Evolutionary conservation across 1,140 invertebrate genomes (phyloP).

Genomic region (Camponotus vicinus): DNA sequence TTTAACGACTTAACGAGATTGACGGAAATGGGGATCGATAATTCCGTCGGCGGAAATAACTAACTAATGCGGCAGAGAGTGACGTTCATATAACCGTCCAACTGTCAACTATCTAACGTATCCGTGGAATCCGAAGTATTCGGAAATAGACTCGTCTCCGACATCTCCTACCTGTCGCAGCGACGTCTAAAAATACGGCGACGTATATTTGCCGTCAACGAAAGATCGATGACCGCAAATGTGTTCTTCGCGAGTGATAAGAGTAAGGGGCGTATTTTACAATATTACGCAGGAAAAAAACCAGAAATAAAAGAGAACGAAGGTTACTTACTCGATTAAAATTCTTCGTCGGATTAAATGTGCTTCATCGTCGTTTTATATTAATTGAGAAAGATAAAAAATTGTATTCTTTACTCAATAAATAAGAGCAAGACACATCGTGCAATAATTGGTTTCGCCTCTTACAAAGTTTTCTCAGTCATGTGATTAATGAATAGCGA

Average conservation of each 20-base stretch:
- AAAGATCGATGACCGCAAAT: slow-evolving; percentile 47
- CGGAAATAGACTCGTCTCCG: slow-evolving; percentile 73
- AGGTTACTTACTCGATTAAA: neutral
- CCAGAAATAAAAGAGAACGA: neutral
- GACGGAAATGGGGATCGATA: slow-evolving; percentile 49
- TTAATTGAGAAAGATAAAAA: neutral
- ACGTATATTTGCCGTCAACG: slow-evolving; percentile 38
- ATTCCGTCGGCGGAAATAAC: slow-evolving; percentile 59
- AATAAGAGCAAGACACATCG: neutral
- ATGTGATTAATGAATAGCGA: slow-evolving; percentile 34
- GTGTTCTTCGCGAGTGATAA: neutral
- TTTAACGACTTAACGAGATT: slow-evolving; percentile 41
- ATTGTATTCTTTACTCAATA: neutral
- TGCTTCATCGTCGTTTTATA: neutral
- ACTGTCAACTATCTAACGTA: slow-evolving; percentile 60
- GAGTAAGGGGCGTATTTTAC: neutral
- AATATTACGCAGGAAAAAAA: neutral
- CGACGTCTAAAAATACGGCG: slow-evolving; percentile 75
- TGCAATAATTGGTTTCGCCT: neutral
- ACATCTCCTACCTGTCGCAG: slow-evolving; percentile 72
- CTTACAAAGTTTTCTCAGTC: slow-evolving; percentile 18
- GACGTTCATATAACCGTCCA: slow-evolving; percentile 40
- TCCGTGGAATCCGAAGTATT: slow-evolving; percentile 63
- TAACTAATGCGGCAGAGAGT: slow-evolving; percentile 43
- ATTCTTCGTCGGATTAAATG: neutral